Conservation (phyloP, 2,113 vertebrate species). For the Clarias gariepinus region DNA sequence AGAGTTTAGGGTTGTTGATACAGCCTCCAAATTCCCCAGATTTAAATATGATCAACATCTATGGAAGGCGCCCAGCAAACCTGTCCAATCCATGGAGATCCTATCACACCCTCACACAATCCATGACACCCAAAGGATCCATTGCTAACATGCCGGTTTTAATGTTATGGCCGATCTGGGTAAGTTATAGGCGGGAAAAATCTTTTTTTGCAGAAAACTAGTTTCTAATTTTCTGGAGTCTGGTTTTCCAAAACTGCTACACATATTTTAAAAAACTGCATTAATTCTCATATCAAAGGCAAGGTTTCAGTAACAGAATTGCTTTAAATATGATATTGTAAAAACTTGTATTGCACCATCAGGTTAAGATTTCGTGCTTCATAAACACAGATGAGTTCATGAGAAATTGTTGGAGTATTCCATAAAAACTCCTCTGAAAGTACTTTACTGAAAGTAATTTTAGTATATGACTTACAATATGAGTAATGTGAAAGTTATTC, state of each 20-base stretch:
- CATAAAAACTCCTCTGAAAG: not conserved
- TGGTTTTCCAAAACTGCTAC: not conserved
- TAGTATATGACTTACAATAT: not conserved
- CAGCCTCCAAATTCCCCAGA: too few species aligned
- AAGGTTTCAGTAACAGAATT: not conserved
- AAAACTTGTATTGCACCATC: not conserved
- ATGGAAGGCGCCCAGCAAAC: too few species aligned
- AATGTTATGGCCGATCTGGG: too few species aligned
- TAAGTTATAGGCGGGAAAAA: not conserved
- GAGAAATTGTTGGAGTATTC: not conserved
- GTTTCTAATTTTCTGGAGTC: not conserved
- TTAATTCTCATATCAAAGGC: not conserved
- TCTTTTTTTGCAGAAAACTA: not conserved
- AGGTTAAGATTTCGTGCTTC: not conserved
- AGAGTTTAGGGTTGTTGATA: too few species aligned
- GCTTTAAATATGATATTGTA: not conserved
- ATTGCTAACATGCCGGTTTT: too few species aligned
- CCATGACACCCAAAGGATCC: too few species aligned
- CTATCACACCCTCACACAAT: too few species aligned
- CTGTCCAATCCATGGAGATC: too few species aligned
- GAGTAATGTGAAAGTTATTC: not conserved
- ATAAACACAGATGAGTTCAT: not conserved
- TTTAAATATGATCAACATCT: too few species aligned
- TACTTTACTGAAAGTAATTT: too few species aligned
- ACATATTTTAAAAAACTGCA: not conserved